Base-by-base conservation (phyloP, 2,888 invertebrate species). In the Flexamia atlantica region DNA sequence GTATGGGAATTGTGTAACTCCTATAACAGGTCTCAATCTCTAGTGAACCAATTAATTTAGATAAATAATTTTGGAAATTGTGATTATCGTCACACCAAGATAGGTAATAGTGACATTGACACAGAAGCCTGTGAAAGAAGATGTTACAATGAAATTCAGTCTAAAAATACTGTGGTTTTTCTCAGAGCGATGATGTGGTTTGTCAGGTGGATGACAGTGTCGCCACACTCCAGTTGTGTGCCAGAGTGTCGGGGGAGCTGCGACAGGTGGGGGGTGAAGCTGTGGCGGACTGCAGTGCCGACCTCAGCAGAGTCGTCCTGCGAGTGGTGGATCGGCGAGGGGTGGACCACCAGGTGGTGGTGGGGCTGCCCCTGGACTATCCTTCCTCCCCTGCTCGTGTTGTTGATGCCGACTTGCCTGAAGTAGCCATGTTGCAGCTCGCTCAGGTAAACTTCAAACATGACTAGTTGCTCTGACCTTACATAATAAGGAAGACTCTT, bases 281-380 rank as follows among this genome's bases (percentile, higher is more conserved):
- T 36, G 42, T 84, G 10, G 28, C 53, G 0, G 57, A 20, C 10
- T 80, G 80, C 28, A 70, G 70, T 20, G 80, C 32, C 28, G 81
- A 84, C 23, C 42, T 84, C 10, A 82, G 32, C 17, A 10, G 25
- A n/a, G 60, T 84, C 14, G 79, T 32, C 0, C 40, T 84, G n/a
- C 60, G 50, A 14, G 40, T 57, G 42, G 20, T 79, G 0, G 84
- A 84, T n/a, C 17, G 28, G 25, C 12, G 68, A n/a, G 82, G 79
- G 10, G 36, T 74, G 20, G 68, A 84, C 30, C 84, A 84, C 40
- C 46, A 64, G 0, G 28, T 84, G 20, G 40, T 23, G 14, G 57
- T 84, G 14, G 60, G 46, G 5, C 30, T 84, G n/a, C 82, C 84
- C 3, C 20, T 36, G 0, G 81, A 84, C 25, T 84, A 84, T 25